A percentile compares a stretch with the other conserved stretches of the same genome.
Conservation (phyloP, 2,797 vertebrate genomes). For the Pseudochromis fuscus region DNA sequence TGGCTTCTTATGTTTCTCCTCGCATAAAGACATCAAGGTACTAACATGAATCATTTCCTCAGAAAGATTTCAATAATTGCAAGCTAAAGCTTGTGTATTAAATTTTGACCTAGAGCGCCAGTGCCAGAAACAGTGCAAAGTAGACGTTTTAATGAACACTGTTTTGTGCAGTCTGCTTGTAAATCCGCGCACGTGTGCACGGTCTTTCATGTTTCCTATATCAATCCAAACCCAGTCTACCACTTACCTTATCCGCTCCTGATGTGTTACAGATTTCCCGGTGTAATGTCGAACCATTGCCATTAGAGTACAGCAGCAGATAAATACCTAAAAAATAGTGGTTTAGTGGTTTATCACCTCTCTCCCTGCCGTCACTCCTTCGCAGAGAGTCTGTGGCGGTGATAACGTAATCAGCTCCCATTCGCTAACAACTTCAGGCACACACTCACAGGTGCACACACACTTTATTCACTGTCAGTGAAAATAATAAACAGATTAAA, state of each 20-base stretch:
- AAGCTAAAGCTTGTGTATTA: slow-evolving; percentile 3
- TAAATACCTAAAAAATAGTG: background rate
- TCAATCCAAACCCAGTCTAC: background rate
- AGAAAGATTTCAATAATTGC: slow-evolving; percentile 9
- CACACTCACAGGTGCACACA: slow-evolving; percentile 12
- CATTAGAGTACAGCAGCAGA: background rate
- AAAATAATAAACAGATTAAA: slow-evolving; percentile 56
- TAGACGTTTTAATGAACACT: slow-evolving; percentile 3
- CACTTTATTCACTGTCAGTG: slow-evolving; percentile 20
- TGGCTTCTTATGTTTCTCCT: slow-evolving; percentile 13
- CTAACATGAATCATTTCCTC: slow-evolving; percentile 16
- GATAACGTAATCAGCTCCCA: slow-evolving; percentile 39
- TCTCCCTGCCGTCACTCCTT: slow-evolving; percentile 18
- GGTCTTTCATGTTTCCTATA: slow-evolving; percentile 4
- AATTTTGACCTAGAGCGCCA: slow-evolving; percentile 21
- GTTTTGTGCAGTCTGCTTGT: no score
- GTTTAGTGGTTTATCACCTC: slow-evolving; percentile 4
- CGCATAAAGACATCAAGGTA: slow-evolving; percentile 21
- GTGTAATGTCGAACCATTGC: slow-evolving; percentile 1
- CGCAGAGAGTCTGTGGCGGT: slow-evolving; percentile 13
- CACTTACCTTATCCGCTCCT: background rate
- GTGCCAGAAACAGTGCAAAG: slow-evolving; percentile 4
- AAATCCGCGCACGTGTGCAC: background rate
- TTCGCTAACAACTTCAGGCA: slow-evolving; percentile 8
- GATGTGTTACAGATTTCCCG: slow-evolving; percentile 6